Evolutionary conservation across 1,140 invertebrate genomes (phyloP).

Genomic region (Pseudoatta argentina): DNA sequence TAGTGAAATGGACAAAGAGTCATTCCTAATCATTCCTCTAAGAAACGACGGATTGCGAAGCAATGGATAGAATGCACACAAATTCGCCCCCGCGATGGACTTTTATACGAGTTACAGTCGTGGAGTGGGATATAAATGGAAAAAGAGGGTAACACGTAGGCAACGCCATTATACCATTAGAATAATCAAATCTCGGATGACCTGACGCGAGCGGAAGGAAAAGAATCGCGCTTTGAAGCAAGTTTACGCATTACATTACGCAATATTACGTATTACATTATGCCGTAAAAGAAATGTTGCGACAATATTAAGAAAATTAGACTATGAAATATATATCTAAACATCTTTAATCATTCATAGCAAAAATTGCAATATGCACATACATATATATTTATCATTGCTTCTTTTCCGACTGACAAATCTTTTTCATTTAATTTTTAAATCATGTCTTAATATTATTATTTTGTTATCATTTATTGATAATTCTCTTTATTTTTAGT

Average conservation of each 20-base stretch:
- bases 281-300: slow-evolving; percentile 20
- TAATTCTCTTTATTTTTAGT: neutral
- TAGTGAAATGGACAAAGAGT: neutral
- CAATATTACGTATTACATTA: slow-evolving; percentile 1
- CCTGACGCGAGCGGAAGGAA: slow-evolving; percentile 34
- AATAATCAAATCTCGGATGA: slow-evolving; percentile 82
- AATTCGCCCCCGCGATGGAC: slow-evolving; percentile 28
- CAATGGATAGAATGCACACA: slow-evolving; percentile 8
- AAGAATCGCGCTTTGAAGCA: slow-evolving; percentile 28
- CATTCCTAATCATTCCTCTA: neutral
- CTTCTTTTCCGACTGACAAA: neutral
- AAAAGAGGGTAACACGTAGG: slow-evolving; percentile 73
- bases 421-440: neutral
- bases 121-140: slow-evolving; percentile 52
- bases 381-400: neutral
- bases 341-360: too few species aligned
- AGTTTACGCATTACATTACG: slow-evolving; percentile 53
- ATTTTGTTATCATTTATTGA: neutral
- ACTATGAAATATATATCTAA: too few species aligned
- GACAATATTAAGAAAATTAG: neutral
- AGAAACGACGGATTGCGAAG: neutral
- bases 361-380: too few species aligned
- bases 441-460: neutral
- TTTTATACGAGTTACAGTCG: slow-evolving; percentile 56
- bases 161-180: slow-evolving; percentile 82